Percentiles rank a stretch among this genome's conserved stretches.
phyloP scores from a whole-genome alignment of 2,113 vertebrate genomes.

The Sterrhoptilus dennistouni region DNA sequence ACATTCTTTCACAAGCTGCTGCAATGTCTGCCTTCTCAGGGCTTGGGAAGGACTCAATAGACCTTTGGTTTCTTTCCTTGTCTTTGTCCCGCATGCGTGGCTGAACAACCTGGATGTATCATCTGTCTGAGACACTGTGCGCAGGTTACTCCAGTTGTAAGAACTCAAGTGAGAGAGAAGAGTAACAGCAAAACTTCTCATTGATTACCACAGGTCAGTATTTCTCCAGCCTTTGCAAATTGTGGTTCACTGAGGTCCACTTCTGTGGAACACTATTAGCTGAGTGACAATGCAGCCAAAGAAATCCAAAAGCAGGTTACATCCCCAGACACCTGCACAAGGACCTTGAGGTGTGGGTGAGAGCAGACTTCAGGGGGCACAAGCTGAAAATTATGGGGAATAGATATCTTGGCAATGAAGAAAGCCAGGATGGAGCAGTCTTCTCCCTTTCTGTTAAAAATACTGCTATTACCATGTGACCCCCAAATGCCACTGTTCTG shows the following conservation, averaged over 20 bases:
- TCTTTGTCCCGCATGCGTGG: rapidly evolving
- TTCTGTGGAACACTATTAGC: neutral
- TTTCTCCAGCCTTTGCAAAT: neutral
- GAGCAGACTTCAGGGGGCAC: neutral
- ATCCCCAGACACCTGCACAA: neutral
- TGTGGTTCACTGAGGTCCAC: rapidly evolving
- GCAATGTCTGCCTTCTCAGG: rapidly evolving
- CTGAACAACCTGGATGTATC: neutral
- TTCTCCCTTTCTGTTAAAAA: neutral
- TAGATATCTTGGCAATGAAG: neutral
- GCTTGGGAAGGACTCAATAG: rapidly evolving
- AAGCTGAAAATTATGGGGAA: neutral
- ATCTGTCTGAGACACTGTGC: neutral
- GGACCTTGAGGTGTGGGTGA: neutral
- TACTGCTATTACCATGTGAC: too few relatives aligned
- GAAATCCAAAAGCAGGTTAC: neutral
- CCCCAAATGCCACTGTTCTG: neutral
- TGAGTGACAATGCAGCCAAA: neutral
- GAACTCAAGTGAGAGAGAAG: neutral
- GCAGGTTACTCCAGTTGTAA: neutral
- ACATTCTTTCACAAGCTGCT: neutral
- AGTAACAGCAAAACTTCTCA: neutral
- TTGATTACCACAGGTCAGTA: neutral
- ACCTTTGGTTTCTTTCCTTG: neutral
- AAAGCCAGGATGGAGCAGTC: neutral